Base-by-base conservation (phyloP, 2,797 vertebrate genomes). In the Hypotaenidia okinawae region DNA sequence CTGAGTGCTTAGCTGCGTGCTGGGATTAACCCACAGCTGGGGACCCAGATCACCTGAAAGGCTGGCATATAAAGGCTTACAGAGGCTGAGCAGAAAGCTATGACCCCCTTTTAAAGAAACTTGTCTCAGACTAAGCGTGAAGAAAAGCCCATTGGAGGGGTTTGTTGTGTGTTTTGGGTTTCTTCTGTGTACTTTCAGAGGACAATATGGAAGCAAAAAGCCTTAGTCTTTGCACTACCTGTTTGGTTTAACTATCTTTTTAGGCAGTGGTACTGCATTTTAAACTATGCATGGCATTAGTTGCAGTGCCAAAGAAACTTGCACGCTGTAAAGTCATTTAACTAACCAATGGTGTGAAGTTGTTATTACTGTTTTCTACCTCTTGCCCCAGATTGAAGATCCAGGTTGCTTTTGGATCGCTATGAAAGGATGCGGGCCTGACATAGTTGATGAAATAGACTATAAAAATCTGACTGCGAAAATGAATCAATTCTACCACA, bases 371-470 rank as follows among this genome's bases (percentile, higher is more conserved):
- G 11, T 92, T 64, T 7, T 83, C 13, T 87, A 3, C 30, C n/a
- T 35, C 39, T 87, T 85, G 18, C 22, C 6, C 13, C 45, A 98
- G 98, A 70, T 97, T 94, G 95, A 98, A 91, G 97, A 98, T 93
- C 98, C 98, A 32, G 88, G 78, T 75, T 98, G 97, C 88, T 98
- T 98, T 92, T 98, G 98, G 98, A 97, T 97, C 89, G 86, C 97
- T 92, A 75, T 97, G 93, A 97, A 97, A 95, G 97, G 96, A 35
- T 80, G 25, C 1, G 62, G 75, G 41, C 81, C 94, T 6, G 84
- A 95, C 15, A 2, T 94, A 80, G 88, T 95, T 2, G 37, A 93
- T 80, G 97, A 97, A 91, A 49, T 39, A 13, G 96, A 95, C 17
- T 98, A 98, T 92, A 61, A 97, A 91, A 97, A 97, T 49, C 83